A percentile compares a stretch with the other conserved stretches of the same genome.
phyloP scores from a whole-genome alignment of 2,113 vertebrate genomes.

The Myxocyprinus asiaticus region DNA sequence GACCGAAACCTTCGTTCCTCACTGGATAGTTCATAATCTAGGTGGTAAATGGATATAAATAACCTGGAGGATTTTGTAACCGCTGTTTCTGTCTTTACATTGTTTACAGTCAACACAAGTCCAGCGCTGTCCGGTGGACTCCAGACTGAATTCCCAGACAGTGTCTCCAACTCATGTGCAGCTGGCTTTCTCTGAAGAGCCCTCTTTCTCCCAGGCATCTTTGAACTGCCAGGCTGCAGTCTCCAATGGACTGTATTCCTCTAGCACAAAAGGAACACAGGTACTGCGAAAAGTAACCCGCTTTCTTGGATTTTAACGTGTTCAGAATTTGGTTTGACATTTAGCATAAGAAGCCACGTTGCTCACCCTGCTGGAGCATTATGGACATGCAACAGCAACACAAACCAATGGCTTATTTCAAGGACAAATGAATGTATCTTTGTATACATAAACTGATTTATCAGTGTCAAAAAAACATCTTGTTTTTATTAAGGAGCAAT shows the following conservation, averaged over 20 bases:
- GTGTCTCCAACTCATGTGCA: conserved; percentile 74
- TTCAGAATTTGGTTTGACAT: background rate
- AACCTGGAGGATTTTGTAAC: conserved; percentile 13
- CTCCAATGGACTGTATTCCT: conserved; percentile 72
- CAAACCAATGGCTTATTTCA: too few species aligned
- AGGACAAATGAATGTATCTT: too few species aligned
- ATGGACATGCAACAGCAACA: background rate
- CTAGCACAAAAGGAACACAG: conserved; percentile 67
- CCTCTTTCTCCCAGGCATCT: conserved; percentile 37
- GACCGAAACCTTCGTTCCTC: too few species aligned
- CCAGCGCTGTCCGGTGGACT: conserved; percentile 65
- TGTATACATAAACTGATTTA: too few species aligned
- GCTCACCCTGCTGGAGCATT: conserved; percentile 65
- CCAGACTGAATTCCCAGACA: conserved; percentile 59
- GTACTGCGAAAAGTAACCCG: conserved; percentile 51
- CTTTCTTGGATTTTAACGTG: background rate
- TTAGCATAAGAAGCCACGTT: conserved; percentile 45
- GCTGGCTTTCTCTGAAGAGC: conserved; percentile 71
- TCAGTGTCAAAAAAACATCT: too few species aligned
- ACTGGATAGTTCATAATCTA: too few species aligned
- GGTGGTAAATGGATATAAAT: background rate
- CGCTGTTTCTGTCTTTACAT: background rate
- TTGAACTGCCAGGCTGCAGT: conserved; percentile 62
- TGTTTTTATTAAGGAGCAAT: too few species aligned
- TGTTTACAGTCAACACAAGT: conserved; percentile 43